phyloP scores from a whole-genome alignment of 2,797 vertebrate genomes.

The Gobio occitaniae region DNA sequence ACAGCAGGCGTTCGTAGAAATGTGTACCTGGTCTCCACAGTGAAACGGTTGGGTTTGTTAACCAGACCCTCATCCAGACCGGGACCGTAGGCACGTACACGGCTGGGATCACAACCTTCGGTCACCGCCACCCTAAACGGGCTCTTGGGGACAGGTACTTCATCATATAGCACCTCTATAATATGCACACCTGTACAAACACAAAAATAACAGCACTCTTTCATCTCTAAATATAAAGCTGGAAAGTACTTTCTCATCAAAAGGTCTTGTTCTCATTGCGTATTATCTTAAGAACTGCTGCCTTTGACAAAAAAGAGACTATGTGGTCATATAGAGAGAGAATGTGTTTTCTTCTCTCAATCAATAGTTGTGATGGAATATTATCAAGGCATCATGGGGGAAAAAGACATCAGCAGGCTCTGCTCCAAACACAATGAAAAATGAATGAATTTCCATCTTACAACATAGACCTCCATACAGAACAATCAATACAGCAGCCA shows the following conservation, averaged over 20 bases:
- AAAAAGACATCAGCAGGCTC: slow-evolving; percentile 16
- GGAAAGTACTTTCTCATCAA: slow-evolving; percentile 6
- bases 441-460: slow-evolving; percentile 24
- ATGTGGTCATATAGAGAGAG: background rate
- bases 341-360: background rate
- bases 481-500: slow-evolving; percentile 22
- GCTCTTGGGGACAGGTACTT: slow-evolving; percentile 85
- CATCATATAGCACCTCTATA: slow-evolving; percentile 87
- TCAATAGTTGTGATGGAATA: slow-evolving; percentile 31
- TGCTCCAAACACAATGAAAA: slow-evolving; percentile 12
- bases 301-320: background rate
- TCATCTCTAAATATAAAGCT: background rate
- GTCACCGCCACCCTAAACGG: slow-evolving; percentile 87
- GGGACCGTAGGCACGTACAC: slow-evolving; percentile 87
- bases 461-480: slow-evolving; percentile 7
- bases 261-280: background rate
- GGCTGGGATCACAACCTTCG: slow-evolving; percentile 89
- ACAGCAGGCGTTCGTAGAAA: background rate
- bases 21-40: slow-evolving; percentile 90
- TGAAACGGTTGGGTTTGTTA: slow-evolving; percentile 91
- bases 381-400: slow-evolving; percentile 16
- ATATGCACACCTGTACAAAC: slow-evolving; percentile 82
- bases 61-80: slow-evolving; percentile 91
- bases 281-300: background rate
- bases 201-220: slow-evolving; percentile 11